A percentile compares a stretch with the other conserved stretches of the same genome.
These are phyloP conservation scores for Eupithecia subumbrata DNA, from an alignment of 2,888 invertebrate species.

Conservation along the genomic window DNA sequence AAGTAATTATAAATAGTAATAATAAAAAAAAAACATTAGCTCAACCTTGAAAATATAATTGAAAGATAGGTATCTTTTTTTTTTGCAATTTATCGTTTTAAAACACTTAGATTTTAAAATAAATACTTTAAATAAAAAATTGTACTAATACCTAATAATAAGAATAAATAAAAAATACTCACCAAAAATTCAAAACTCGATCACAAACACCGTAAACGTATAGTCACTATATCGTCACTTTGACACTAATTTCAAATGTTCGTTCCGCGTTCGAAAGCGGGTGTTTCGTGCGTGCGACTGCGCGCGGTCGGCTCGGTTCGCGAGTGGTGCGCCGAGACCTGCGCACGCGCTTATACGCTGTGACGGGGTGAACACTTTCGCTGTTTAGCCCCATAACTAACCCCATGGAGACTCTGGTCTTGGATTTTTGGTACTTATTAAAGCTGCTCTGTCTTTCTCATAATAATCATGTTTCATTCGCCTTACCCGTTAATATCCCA, in stretches of 20 bases:
- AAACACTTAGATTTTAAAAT: background rate
- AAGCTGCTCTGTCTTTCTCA: too few relatives aligned
- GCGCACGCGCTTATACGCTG: slow-evolving; percentile 71
- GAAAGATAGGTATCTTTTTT: background rate
- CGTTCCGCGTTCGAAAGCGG: slow-evolving; percentile 42
- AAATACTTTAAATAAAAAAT: background rate
- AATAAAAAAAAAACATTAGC: background rate
- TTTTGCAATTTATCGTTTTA: background rate
- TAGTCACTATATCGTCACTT: slow-evolving; percentile 28
- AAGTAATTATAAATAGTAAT: too few relatives aligned
- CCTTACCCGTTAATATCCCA: too few relatives aligned
- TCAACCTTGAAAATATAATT: background rate
- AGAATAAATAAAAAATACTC: slow-evolving; percentile 20
- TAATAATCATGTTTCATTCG: too few relatives aligned
- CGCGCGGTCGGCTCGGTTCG: slow-evolving; percentile 64
- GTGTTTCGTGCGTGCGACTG: slow-evolving; percentile 43
- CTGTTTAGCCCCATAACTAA: slow-evolving; percentile 48
- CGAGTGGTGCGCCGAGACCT: slow-evolving; percentile 67
- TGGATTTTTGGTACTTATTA: background rate
- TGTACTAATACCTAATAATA: background rate
- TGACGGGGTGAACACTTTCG: slow-evolving; percentile 73
- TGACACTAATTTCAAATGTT: slow-evolving; percentile 24
- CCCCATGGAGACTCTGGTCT: slow-evolving; percentile 20
- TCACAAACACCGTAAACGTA: slow-evolving; percentile 21
- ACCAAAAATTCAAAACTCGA: slow-evolving; percentile 29